phyloP scores from a whole-genome alignment of 2,797 vertebrate species.

The Ceryle rudis region DNA sequence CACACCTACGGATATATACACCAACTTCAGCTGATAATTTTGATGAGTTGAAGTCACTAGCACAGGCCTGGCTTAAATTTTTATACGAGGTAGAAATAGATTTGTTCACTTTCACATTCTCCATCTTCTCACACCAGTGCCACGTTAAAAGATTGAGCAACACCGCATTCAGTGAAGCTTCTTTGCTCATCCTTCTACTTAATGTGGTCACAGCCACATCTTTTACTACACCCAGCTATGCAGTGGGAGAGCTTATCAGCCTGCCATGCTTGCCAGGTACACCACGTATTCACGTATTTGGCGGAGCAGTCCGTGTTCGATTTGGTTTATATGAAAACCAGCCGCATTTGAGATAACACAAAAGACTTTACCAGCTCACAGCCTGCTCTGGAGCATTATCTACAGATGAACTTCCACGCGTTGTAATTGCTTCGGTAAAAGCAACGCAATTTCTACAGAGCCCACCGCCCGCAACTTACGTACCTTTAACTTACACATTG shows the following conservation, averaged over 20 bases:
- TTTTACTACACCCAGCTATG: background rate
- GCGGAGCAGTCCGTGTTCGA: background rate
- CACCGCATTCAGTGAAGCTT: background rate
- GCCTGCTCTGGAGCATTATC: background rate
- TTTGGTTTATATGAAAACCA: background rate
- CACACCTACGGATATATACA: background rate
- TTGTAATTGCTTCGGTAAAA: conserved; percentile 3
- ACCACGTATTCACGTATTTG: fast-evolving
- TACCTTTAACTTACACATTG: background rate
- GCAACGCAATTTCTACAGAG: background rate
- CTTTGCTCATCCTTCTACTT: background rate
- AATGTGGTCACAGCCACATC: background rate
- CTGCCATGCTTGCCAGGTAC: background rate
- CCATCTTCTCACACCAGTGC: background rate
- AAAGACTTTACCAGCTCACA: background rate
- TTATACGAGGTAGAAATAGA: background rate
- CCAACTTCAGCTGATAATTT: background rate
- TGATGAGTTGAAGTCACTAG: background rate
- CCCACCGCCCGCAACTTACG: background rate
- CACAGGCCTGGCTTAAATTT: background rate
- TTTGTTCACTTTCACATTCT: background rate
- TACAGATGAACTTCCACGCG: background rate
- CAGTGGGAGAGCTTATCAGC: background rate
- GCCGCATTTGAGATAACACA: background rate
- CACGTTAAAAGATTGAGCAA: background rate